A percentile compares a stretch with the other conserved stretches of the same genome.
These are phyloP conservation scores for Malacoraja senta DNA, from an alignment of 2,797 vertebrate species.

Conservation along the genomic window DNA sequence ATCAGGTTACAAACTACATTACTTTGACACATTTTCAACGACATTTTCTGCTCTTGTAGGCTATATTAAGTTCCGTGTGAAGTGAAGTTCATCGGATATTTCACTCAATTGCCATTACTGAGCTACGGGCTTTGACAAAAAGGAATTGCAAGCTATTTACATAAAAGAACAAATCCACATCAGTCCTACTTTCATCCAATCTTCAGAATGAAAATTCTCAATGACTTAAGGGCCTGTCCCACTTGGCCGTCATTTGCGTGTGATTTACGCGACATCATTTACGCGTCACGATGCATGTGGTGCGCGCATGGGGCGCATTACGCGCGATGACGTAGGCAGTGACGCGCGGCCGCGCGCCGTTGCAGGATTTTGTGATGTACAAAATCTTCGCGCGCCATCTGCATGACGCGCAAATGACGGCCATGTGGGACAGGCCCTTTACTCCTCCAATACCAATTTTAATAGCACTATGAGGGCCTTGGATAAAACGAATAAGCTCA, in stretches of 20 bases:
- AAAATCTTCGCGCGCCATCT: no score
- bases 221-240: no score
- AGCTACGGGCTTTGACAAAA: neutral
- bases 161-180: neutral
- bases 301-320: no score
- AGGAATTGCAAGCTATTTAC: neutral
- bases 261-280: no score
- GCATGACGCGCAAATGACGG: no score
- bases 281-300: no score
- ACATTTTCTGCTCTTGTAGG: neutral
- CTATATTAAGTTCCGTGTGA: neutral
- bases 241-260: no score
- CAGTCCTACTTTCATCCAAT: neutral
- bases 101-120: neutral
- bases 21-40: neutral
- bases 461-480: no score
- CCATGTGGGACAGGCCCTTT: neutral
- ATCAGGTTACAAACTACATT: neutral
- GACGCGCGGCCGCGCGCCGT: no score
- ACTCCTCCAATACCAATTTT: neutral
- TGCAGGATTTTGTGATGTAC: no score
- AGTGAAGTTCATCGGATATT: neutral
- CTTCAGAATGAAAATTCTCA: neutral
- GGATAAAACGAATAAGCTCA: neutral
- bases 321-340: no score